Conservation (phyloP, 2,113 vertebrate genomes). For the Trogon melanurus region DNA sequence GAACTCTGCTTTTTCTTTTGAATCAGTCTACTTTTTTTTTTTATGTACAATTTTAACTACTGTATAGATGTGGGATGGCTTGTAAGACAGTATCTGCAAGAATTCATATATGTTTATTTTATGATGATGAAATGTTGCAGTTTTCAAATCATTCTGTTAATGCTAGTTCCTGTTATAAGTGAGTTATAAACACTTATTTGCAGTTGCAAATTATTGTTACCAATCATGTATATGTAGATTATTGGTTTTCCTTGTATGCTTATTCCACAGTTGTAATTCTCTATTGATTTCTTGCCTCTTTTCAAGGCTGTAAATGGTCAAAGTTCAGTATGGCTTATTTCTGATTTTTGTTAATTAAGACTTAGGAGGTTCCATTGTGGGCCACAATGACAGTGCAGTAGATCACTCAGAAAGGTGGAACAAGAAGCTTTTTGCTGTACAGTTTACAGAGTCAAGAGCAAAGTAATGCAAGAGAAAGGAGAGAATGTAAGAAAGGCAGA, state of each 20-base stretch:
- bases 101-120: slow-evolving; percentile 85
- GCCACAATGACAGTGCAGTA: neutral
- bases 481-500: neutral
- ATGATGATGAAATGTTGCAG: neutral
- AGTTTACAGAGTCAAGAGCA: no score
- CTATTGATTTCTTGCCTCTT: neutral
- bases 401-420: no score
- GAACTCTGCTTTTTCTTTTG: neutral
- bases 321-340: neutral
- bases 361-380: neutral
- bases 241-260: neutral
- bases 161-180: neutral
- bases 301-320: neutral
- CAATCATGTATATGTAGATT: neutral
- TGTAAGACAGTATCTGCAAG: slow-evolving; percentile 86
- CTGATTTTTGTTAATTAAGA: neutral
- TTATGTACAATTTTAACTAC: slow-evolving; percentile 90
- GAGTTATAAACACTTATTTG: neutral
- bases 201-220: neutral
- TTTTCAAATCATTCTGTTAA: neutral
- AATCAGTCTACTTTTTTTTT: slow-evolving; percentile 4
- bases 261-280: neutral
- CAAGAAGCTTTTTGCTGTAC: no score
- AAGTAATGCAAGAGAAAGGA: neutral
- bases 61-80: slow-evolving; percentile 96